Evolutionary conservation across 1,140 invertebrate genomes (phyloP).

Genomic region (Ostrea denselamellosa): DNA sequence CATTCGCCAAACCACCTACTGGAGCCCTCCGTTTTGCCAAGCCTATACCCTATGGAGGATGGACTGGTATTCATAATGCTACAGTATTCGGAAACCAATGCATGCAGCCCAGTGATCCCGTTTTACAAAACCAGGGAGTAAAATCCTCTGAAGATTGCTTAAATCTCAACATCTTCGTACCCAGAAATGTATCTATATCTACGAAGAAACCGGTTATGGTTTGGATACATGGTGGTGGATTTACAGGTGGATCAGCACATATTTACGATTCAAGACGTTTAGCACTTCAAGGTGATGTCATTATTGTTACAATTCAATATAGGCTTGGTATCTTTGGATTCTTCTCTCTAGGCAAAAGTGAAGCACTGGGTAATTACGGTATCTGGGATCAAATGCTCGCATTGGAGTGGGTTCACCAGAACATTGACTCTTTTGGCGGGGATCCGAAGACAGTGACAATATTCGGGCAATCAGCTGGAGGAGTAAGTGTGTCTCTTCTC

Average conservation of each 20-base stretch:
- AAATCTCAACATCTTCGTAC: slow-evolving; percentile 2
- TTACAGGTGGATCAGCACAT: slow-evolving; percentile 39
- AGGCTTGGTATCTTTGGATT: too few relatives aligned
- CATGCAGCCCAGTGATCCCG: not conserved
- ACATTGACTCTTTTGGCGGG: too few relatives aligned
- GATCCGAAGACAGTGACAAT: slow-evolving; percentile 90
- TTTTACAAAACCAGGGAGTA: not conserved
- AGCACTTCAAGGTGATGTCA: slow-evolving; percentile 39
- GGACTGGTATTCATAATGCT: slow-evolving; percentile 25
- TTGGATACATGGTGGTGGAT: slow-evolving; percentile 57
- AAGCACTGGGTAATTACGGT: slow-evolving; percentile 93
- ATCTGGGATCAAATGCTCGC: too few relatives aligned
- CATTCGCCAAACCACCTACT: slow-evolving; percentile 50
- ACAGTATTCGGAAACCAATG: not conserved
- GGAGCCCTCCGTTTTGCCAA: slow-evolving; percentile 41
- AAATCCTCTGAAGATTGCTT: slow-evolving; percentile 6
- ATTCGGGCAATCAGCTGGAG: slow-evolving; percentile 94
- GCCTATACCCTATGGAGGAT: slow-evolving; percentile 22
- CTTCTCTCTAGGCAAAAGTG: slow-evolving; percentile 90
- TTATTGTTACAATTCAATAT: slow-evolving; percentile 34
- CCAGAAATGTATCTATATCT: not conserved
- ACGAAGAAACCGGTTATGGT: slow-evolving; percentile 44
- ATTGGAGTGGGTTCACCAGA: too few relatives aligned
- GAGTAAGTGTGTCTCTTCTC: slow-evolving; percentile 75
- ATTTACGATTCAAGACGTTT: slow-evolving; percentile 10